Conservation (phyloP, 2,113 vertebrate species). For the Hyperoodon ampullatus region DNA sequence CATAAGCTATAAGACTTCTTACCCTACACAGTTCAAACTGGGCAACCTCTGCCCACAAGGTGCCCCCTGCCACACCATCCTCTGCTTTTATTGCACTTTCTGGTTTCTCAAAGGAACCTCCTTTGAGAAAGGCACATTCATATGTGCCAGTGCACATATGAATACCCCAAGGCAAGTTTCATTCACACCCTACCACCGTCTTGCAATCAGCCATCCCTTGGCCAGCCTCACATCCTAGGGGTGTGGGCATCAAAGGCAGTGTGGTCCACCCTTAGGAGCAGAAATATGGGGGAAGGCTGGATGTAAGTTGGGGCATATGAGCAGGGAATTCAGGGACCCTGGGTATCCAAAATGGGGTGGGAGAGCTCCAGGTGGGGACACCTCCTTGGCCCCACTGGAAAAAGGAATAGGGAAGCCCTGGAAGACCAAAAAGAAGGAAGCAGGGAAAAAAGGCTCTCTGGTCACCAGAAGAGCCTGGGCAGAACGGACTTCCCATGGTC, state of each 20-base stretch:
- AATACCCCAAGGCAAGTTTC: background rate
- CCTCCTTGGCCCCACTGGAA: background rate
- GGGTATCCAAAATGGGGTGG: background rate
- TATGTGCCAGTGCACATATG: background rate
- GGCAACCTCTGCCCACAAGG: background rate
- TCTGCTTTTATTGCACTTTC: too few species aligned
- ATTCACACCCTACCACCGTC: background rate
- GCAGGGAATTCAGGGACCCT: background rate
- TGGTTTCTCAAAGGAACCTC: background rate
- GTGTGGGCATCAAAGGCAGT: too few species aligned
- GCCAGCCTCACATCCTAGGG: background rate
- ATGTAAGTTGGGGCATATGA: background rate
- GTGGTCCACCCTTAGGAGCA: background rate
- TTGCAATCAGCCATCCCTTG: background rate
- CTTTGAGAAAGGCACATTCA: too few species aligned
- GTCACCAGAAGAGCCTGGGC: background rate
- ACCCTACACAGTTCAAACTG: background rate
- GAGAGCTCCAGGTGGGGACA: accelerated
- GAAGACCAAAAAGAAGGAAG: background rate
- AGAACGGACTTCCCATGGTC: background rate
- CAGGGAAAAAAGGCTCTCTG: background rate
- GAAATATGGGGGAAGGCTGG: background rate
- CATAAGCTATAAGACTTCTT: background rate
- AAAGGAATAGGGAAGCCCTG: background rate
- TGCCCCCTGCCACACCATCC: background rate